Evolutionary conservation across 2,797 vertebrate species (phyloP).

Genomic region (Brachymystax lenok): DNA sequence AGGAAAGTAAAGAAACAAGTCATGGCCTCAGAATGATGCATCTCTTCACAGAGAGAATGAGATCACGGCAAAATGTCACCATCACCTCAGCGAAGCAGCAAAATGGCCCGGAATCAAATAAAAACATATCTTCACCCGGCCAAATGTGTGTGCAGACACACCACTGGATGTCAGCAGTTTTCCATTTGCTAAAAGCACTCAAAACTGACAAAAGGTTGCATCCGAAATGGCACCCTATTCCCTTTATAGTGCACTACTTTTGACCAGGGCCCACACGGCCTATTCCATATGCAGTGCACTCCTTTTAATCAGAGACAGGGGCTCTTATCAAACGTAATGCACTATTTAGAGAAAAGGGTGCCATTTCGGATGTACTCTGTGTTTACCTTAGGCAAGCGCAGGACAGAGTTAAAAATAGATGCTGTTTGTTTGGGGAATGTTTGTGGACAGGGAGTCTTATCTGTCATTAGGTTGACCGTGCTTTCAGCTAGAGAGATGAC

Average conservation of each 20-base stretch:
- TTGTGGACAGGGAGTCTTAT: slow-evolving; percentile 1
- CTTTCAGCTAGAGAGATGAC: not conserved
- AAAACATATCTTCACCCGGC: slow-evolving; percentile 64
- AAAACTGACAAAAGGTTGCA: slow-evolving; percentile 47
- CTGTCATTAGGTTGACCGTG: not conserved
- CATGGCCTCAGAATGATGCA: slow-evolving; percentile 66
- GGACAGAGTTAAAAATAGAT: slow-evolving; percentile 10
- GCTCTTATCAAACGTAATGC: not conserved
- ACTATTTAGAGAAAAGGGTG: not conserved
- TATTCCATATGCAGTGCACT: not conserved
- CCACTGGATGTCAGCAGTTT: slow-evolving; percentile 68
- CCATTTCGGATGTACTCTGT: slow-evolving; percentile 25
- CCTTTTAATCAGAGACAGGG: not conserved
- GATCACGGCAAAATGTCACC: slow-evolving; percentile 73
- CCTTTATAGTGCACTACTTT: not conserved
- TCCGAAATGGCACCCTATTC: not conserved
- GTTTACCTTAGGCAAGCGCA: slow-evolving; percentile 60
- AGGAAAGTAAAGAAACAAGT: slow-evolving; percentile 74
- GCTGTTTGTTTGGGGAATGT: slow-evolving; percentile 8
- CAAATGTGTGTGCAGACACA: slow-evolving; percentile 47
- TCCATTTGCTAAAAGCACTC: slow-evolving; percentile 64
- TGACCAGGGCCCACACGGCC: not conserved
- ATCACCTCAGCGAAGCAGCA: slow-evolving; percentile 62
- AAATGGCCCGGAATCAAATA: slow-evolving; percentile 71
- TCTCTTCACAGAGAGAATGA: slow-evolving; percentile 71